Percentiles rank a stretch among this genome's conserved stretches.
Evolutionary conservation across 2,113 vertebrate genomes (phyloP).

Genomic region (Xenopus borealis): DNA sequence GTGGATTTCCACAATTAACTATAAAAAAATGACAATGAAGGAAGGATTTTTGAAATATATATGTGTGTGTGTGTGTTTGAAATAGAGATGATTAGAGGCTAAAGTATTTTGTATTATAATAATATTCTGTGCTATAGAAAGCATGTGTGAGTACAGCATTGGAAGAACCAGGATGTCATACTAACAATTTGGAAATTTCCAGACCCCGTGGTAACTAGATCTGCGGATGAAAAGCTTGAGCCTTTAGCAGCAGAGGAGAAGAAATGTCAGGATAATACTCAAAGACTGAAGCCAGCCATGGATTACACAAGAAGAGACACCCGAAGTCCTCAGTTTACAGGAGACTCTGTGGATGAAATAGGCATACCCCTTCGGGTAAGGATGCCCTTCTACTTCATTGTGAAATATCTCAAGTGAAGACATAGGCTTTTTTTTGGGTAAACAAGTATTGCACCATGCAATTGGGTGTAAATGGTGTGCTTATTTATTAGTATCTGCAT

Average conservation of each 20-base stretch:
- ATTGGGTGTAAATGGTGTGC: too few relatives aligned
- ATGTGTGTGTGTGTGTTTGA: too few relatives aligned
- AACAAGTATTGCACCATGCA: too few relatives aligned
- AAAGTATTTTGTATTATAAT: constrained; percentile 49
- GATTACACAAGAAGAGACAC: constrained; percentile 68
- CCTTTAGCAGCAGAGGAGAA: constrained; percentile 54
- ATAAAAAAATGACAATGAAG: too few relatives aligned
- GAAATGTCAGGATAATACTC: constrained; percentile 45
- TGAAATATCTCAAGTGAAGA: too few relatives aligned
- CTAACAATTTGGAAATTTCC: constrained; percentile 42
- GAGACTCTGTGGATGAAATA: constrained; percentile 73
- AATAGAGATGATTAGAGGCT: too few relatives aligned
- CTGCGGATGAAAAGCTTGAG: constrained; percentile 61
- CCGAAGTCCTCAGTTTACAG: constrained; percentile 63
- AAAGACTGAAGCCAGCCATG: constrained; percentile 62
- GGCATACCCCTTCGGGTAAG: constrained; percentile 86
- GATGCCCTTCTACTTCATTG: too few relatives aligned
- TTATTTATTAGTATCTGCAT: too few relatives aligned
- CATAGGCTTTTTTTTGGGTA: too few relatives aligned
- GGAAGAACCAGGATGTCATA: constrained; percentile 28
- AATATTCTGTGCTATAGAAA: constrained; percentile 45
- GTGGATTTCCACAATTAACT: too few relatives aligned
- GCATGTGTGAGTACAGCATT: not conserved
- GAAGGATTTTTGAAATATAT: too few relatives aligned
- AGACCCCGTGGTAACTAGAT: constrained; percentile 76